Base-by-base conservation (phyloP, 2,113 vertebrate genomes). In the Nycticorax nycticorax region DNA sequence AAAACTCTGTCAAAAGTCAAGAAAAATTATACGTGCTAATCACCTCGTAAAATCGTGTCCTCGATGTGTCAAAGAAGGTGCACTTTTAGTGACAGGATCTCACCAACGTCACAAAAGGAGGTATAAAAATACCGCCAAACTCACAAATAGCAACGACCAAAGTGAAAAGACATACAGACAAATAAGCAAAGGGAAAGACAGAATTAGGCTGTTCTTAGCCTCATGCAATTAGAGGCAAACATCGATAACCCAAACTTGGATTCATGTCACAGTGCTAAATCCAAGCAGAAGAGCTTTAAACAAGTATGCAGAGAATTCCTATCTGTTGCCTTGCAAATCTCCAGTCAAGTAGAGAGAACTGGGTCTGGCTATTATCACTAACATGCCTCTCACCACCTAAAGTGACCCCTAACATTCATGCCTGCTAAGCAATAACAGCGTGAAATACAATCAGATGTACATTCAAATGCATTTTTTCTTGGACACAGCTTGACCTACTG, bases 281-380 rank as follows among this genome's bases (percentile, higher is more conserved):
- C 57, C 66, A 91, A 97, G 84, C 86, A 93, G 74, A 86, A 85
- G 57, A 85, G 66, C 71, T 95, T 92, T 89, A 92, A 91, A n/a
- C 57, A 93, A 88, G 86, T 76, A 96, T 88, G 77, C 81, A 92
- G 63, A 94, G 91, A 95, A 95, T 85, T 91, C 74, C 62, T 91
- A 66, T 94, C 76, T 52, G 48, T 57, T 92, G 95, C 94, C 81
- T 69, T 81, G 84, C 91, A 96, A 96, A 96, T 78, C 89, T 95
- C 73, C 85, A 72, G 89, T 82, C 87, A 87, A 91, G 84, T n/a
- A 93, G 48, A 64, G 56, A 95, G 86, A 66, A 69, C 73, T 91
- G 74, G 66, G 48, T 87, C 91, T 94, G 89, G 92, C 87, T 93
- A 62, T 94, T 91, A 91, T 87, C 84, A 89, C 87, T 94, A 73